phyloP scores from a whole-genome alignment of 2,888 invertebrate genomes.

The Hybos culiciformis region DNA sequence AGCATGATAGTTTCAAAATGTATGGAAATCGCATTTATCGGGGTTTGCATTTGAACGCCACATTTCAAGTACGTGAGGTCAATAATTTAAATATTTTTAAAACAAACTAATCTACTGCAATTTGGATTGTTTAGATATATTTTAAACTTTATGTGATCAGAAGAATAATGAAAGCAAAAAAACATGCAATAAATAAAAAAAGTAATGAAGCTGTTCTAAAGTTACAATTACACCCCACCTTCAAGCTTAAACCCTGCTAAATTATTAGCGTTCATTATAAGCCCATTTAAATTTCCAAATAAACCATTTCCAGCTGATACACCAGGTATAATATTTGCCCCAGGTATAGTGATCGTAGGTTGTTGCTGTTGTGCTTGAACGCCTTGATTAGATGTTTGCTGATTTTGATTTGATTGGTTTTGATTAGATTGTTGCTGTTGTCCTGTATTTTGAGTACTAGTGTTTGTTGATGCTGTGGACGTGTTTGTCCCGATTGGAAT shows the following conservation, averaged over 20 bases:
- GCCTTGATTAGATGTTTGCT: conserved; percentile 11
- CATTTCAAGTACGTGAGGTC: too few species aligned
- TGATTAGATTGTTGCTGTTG: conserved; percentile 19
- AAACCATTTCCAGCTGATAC: conserved; percentile 33
- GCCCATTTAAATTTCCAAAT: conserved; percentile 25
- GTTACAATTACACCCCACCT: conserved; percentile 18
- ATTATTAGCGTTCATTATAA: conserved; percentile 16
- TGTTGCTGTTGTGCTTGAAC: conserved; percentile 18
- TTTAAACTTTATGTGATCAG: too few species aligned
- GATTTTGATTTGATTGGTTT: conserved; percentile 25
- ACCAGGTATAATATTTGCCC: conserved; percentile 34
- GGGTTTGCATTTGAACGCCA: too few species aligned
- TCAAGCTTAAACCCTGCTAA: conserved; percentile 15
- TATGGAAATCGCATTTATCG: too few species aligned
- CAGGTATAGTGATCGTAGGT: conserved; percentile 33
- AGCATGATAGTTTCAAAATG: too few species aligned
- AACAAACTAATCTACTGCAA: background rate
- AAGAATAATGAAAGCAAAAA: too few species aligned
- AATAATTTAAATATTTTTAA: background rate
- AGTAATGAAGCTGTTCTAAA: too few species aligned
- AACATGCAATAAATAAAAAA: too few species aligned
- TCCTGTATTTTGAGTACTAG: conserved; percentile 2
- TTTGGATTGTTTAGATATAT: background rate
- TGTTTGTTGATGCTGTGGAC: conserved; percentile 14
- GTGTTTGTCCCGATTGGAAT: conserved; percentile 37